Base-by-base conservation (phyloP, 2,113 vertebrate genomes). In the Vulpes vulpes region DNA sequence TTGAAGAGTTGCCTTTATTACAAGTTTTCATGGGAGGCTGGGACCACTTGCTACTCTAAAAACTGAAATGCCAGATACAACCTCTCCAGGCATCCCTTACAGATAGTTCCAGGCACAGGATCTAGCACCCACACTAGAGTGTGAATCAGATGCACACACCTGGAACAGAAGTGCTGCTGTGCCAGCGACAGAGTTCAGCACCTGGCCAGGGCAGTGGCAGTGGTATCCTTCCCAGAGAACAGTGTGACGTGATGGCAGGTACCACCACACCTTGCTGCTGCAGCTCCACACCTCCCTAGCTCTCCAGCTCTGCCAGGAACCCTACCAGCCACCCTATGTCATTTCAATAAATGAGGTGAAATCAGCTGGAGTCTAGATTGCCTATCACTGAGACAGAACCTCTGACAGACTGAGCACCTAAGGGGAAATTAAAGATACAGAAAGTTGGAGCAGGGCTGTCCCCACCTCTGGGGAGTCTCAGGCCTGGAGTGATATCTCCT, bases 41-140 rank as follows among this genome's bases (percentile, higher is more conserved):
- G 88, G 30, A 1, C 35, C 16, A 25, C 16, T 59, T 49, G 23
- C n/a, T 35, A n/a, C 11, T 30, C 7, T 43, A 81, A 88, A 73
- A 78, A 1, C 76, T 30, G 32, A 89, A 59, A 43, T 10, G 2
- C 14, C 22, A 32, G 53, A 23, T 51, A 35, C 19, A 53, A 30
- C 43, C 20, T 86, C 91, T 86, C 85, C 60, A 81, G 90, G 67
- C 16, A 89, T 69, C 73, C n/a, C n/a, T 91, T 89, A 59, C 23
- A 51, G n/a, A 43, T 23, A 67, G 19, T 43, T 49, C 55, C 0
- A 20, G 14, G 14, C 65, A 35, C 35, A 81, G 16, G 12, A 81
- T 76, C 38, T 51, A 85, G 83, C n/a, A 62, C 9, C 23, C 43
- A 84, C 64, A 51, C 43, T 43, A 43, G 43, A 43, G 43, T 43